Evolutionary conservation across 1,140 invertebrate species (phyloP).

Genomic region (Euura lappo): DNA sequence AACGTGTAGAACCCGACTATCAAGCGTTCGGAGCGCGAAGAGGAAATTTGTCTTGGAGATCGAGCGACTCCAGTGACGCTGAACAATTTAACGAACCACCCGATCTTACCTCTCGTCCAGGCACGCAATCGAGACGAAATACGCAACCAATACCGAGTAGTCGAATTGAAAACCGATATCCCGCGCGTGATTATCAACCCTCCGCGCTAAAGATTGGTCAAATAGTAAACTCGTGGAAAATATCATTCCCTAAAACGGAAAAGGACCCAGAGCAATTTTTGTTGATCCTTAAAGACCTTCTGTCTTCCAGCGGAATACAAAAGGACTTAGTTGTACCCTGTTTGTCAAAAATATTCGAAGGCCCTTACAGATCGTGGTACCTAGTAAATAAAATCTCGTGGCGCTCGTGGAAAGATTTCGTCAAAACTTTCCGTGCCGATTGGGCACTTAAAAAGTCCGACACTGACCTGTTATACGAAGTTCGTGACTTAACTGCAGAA

Average conservation of each 20-base stretch:
- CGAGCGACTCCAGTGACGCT: neutral
- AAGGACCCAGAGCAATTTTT: slow-evolving; percentile 17
- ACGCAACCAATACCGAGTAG: neutral
- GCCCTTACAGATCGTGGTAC: slow-evolving; percentile 19
- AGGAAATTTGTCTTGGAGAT: neutral
- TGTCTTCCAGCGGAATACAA: neutral
- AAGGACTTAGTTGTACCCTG: slow-evolving; percentile 17
- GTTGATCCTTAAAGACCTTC: slow-evolving; percentile 12
- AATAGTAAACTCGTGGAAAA: slow-evolving; percentile 14
- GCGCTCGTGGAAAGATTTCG: slow-evolving; percentile 24
- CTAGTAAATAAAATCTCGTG: slow-evolving; percentile 20
- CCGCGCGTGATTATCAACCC: neutral
- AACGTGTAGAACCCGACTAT: neutral
- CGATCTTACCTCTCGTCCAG: neutral
- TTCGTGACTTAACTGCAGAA: slow-evolving; percentile 12
- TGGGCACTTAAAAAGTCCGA: slow-evolving; percentile 13
- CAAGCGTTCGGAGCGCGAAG: neutral
- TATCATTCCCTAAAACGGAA: slow-evolving; percentile 17
- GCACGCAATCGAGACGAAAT: neutral
- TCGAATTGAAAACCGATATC: neutral
- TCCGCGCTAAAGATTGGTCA: slow-evolving; percentile 11
- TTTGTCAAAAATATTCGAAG: slow-evolving; percentile 18
- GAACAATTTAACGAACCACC: neutral
- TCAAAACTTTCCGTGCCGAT: slow-evolving; percentile 7
- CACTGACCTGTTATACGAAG: slow-evolving; percentile 11